These are phyloP conservation scores for Hippocampus kuda DNA, from an alignment of 2,797 vertebrate species.

Conservation along the genomic window DNA sequence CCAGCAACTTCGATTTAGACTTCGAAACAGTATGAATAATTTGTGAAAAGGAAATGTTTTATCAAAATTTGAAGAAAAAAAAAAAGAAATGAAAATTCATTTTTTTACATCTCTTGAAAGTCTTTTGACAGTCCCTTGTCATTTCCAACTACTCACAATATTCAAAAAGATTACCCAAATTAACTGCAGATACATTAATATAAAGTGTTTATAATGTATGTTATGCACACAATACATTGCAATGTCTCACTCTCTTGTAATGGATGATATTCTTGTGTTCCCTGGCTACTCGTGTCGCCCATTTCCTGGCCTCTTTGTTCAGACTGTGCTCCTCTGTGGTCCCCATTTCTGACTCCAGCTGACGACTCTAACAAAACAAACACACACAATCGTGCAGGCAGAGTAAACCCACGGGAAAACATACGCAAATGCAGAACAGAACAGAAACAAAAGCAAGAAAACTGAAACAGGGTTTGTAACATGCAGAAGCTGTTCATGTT, in stretches of 20 bases:
- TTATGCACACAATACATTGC: background rate
- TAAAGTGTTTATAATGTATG: background rate
- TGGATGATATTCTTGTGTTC: slow-evolving; percentile 96
- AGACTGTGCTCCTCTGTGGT: slow-evolving; percentile 97
- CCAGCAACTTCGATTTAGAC: too few relatives aligned
- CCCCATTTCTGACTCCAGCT: slow-evolving; percentile 89
- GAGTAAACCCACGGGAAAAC: slow-evolving; percentile 10
- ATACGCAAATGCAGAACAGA: slow-evolving; percentile 5
- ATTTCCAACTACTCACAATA: background rate
- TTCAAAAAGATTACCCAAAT: background rate
- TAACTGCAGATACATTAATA: background rate
- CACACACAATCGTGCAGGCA: slow-evolving; percentile 17
- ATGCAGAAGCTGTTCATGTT: slow-evolving; percentile 41
- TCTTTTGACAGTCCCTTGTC: too few relatives aligned
- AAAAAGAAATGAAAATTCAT: too few relatives aligned
- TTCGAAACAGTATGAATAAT: too few relatives aligned
- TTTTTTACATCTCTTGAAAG: too few relatives aligned
- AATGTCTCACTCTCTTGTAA: slow-evolving; percentile 75
- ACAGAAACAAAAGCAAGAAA: background rate
- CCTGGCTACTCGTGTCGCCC: slow-evolving; percentile 87
- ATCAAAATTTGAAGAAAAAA: too few relatives aligned
- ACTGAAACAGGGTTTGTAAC: background rate
- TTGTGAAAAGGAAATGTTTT: too few relatives aligned
- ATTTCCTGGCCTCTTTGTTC: slow-evolving; percentile 96
- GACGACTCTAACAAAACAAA: slow-evolving; percentile 74